Percentiles rank a stretch among this genome's conserved stretches.
Evolutionary conservation across 2,113 vertebrate genomes (phyloP).

Genomic region (Lagopus muta): DNA sequence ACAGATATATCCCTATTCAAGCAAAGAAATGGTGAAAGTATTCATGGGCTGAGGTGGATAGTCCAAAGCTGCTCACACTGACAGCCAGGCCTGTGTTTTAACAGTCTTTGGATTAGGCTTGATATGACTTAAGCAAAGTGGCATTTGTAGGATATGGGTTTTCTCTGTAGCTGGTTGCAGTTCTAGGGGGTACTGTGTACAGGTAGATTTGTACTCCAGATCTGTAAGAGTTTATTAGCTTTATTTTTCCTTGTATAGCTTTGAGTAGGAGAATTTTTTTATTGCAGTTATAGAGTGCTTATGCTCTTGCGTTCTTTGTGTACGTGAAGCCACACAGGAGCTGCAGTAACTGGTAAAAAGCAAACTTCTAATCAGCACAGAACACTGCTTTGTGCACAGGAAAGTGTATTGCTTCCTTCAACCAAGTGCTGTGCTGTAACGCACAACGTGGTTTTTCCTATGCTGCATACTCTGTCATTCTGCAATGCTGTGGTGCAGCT

Average conservation of each 20-base stretch:
- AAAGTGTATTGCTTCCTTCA: neutral
- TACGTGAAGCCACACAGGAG: neutral
- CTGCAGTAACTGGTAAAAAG: neutral
- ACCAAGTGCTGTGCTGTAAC: fast-evolving
- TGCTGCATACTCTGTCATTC: neutral
- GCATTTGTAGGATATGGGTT: neutral
- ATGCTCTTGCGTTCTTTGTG: neutral
- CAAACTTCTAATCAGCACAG: neutral
- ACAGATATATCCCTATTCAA: neutral
- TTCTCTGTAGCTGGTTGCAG: neutral
- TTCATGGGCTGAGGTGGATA: neutral
- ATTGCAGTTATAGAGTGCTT: neutral
- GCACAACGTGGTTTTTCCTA: neutral
- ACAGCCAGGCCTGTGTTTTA: neutral
- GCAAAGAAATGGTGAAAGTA: neutral
- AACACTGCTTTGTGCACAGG: neutral
- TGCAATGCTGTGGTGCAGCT: neutral
- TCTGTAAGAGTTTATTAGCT: neutral
- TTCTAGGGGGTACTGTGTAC: neutral
- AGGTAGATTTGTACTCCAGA: neutral
- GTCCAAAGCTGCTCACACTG: neutral
- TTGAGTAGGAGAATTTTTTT: neutral
- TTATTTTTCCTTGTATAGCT: neutral
- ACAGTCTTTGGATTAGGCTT: neutral
- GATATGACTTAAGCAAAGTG: neutral